Conservation (phyloP, 2,888 invertebrate genomes). For the Acrobasis consociella region DNA sequence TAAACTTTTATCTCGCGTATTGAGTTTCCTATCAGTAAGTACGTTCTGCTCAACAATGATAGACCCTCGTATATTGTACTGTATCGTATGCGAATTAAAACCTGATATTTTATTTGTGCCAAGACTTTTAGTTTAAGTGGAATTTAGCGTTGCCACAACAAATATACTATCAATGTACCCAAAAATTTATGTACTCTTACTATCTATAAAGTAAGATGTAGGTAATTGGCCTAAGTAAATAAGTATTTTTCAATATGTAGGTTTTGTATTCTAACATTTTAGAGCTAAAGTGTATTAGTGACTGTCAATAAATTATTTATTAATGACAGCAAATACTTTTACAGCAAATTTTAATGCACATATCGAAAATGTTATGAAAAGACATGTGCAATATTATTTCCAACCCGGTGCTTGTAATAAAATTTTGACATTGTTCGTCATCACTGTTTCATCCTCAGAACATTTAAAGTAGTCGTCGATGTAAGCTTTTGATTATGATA, state of each 20-base stretch:
- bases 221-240: slow-evolving; percentile 75
- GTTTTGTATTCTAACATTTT: slow-evolving; percentile 66
- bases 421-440: slow-evolving; percentile 24
- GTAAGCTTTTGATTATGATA: slow-evolving; percentile 48
- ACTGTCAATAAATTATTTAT: slow-evolving; percentile 44
- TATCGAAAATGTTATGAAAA: slow-evolving; percentile 37
- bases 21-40: slow-evolving; percentile 39
- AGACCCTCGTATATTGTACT: slow-evolving; percentile 43
- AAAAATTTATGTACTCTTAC: slow-evolving; percentile 53
- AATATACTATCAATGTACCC: slow-evolving; percentile 47
- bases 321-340: slow-evolving; percentile 40
- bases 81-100: slow-evolving; percentile 48
- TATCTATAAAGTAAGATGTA: slow-evolving; percentile 56
- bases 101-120: slow-evolving; percentile 76
- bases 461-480: slow-evolving; percentile 60
- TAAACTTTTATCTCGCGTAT: slow-evolving; percentile 34
- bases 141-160: slow-evolving; percentile 54
- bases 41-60: slow-evolving; percentile 54
- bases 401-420: slow-evolving; percentile 60
- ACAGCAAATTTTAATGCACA: slow-evolving; percentile 54
- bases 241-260: slow-evolving; percentile 70
- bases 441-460: slow-evolving; percentile 63
- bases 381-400: slow-evolving; percentile 64
- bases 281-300: slow-evolving; percentile 49
- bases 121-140: slow-evolving; percentile 71